Evolutionary conservation across 2,888 invertebrate species (phyloP), one percentile per base, ranked within the genome.

Genomic region (Cheilosia variabilis): DNA sequence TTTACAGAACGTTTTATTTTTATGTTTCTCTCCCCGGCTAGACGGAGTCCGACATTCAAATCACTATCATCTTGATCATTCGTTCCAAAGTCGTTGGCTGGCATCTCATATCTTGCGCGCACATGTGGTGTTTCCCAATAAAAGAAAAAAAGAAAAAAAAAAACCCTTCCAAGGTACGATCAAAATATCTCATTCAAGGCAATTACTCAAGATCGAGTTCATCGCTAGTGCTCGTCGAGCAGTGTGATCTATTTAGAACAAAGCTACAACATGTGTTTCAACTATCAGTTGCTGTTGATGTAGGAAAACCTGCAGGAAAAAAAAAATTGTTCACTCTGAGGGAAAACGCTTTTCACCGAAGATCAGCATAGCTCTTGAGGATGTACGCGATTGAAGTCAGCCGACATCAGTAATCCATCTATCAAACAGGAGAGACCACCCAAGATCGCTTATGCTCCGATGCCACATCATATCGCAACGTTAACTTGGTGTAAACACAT

Each of bases 401-500:
- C 86, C 86, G 86, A 86, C 86, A 81, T 86, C 86, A 86, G 86
- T 86, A 66, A 86, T 77, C 86, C 86, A 81, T 86, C 86, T 86
- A 86, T 81, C 86, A 86, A 72, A 45, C 43, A 22, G n/a, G 31
- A n/a, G 31, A n/a, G 81, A 80, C 86, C 80, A 80, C 86, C 86
- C 76, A 81, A 68, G 81, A 80, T 41, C 75, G 63, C 34, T 60
- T 71, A 72, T 79, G 57, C 37, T 24, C 50, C 47, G 45, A 73
- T 83, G 71, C 86, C 86, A 81, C 80, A 72, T 72, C 81, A 81
- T 86, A 86, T 86, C 71, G 86, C 80, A 80, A 86, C 76, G 80
- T 62, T 86, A 79, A 78, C 73, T 77, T 72, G 78, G 65, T 87
- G 87, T 88, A 88, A 88, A 88, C 88, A 88, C 78, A 86, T 87